phyloP scores from a whole-genome alignment of 2,113 vertebrate species.

The Gallinago undulata region DNA sequence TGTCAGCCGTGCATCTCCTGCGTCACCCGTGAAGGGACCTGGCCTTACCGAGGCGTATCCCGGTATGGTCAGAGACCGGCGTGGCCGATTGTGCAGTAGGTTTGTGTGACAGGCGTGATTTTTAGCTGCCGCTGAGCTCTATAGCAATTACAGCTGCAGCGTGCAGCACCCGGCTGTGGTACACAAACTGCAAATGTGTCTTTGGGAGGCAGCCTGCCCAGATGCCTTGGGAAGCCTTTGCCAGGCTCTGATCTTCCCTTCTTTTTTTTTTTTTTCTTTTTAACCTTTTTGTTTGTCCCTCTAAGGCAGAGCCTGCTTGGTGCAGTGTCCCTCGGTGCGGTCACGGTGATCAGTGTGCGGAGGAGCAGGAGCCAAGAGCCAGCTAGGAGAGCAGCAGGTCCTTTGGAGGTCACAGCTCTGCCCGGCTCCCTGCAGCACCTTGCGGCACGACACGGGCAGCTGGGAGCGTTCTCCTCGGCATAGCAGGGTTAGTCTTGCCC shows the following conservation, averaged over 20 bases:
- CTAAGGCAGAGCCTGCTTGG: not conserved
- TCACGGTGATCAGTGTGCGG: not conserved
- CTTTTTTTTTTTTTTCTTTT: not conserved
- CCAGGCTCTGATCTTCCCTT: not conserved
- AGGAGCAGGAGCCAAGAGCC: not conserved
- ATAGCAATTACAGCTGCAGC: accelerated
- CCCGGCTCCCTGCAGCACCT: not conserved
- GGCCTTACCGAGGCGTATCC: not conserved
- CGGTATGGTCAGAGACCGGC: not conserved
- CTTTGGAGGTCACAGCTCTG: not conserved
- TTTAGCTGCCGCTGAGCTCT: not conserved
- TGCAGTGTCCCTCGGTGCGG: not conserved
- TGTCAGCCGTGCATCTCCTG: accelerated
- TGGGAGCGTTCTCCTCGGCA: accelerated
- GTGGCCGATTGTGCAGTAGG: accelerated
- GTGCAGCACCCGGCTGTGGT: not conserved
- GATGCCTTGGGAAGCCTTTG: not conserved
- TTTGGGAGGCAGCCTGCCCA: not conserved
- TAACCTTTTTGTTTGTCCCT: not conserved
- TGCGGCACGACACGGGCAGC: not conserved
- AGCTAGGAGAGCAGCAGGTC: not conserved
- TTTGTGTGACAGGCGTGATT: accelerated
- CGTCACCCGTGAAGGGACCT: not conserved
- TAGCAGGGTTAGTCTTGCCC: not conserved
- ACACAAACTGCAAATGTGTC: accelerated